phyloP scores from a whole-genome alignment of 2,888 invertebrate genomes.

The Folsomia candida region DNA sequence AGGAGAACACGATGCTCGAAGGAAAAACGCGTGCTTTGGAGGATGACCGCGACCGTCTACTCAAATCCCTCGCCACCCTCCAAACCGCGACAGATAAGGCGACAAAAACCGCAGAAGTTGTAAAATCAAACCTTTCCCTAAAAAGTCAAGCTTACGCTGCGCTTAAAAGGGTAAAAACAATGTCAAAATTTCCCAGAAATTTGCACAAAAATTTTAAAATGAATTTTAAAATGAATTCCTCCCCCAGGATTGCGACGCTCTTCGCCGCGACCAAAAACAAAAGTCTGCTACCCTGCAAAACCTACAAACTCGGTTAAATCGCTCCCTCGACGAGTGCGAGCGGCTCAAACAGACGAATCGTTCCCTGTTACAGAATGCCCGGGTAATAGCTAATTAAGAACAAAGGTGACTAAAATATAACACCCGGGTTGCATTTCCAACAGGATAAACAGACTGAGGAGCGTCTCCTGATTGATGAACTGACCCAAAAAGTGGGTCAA shows the following conservation, averaged over 20 bases:
- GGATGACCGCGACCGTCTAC: constrained; percentile 54
- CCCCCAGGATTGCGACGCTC: constrained; percentile 57
- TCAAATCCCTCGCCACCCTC: constrained; percentile 52
- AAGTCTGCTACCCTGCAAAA: constrained; percentile 54
- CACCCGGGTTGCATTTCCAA: too few relatives aligned
- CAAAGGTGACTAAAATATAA: too few relatives aligned
- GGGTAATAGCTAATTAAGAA: constrained; percentile 46
- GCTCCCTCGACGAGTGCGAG: constrained; percentile 59
- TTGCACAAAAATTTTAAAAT: neutral
- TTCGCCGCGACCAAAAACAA: constrained; percentile 58
- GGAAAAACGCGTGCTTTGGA: constrained; percentile 54
- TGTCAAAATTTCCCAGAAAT: neutral
- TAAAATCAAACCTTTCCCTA: constrained; percentile 51
- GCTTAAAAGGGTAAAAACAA: constrained; percentile 35
- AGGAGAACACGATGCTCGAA: constrained; percentile 52
- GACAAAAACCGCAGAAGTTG: constrained; percentile 54
- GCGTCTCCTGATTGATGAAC: constrained; percentile 34
- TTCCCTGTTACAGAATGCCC: constrained; percentile 53
- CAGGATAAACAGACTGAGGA: constrained; percentile 44
- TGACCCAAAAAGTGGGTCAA: constrained; percentile 29
- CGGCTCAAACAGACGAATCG: constrained; percentile 54
- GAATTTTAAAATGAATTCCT: constrained; percentile 3
- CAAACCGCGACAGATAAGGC: constrained; percentile 55
- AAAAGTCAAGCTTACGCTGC: constrained; percentile 35
- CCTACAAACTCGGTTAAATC: constrained; percentile 57